Evolutionary conservation across 2,888 invertebrate species (phyloP).

Genomic region (Diarsia brunnea): DNA sequence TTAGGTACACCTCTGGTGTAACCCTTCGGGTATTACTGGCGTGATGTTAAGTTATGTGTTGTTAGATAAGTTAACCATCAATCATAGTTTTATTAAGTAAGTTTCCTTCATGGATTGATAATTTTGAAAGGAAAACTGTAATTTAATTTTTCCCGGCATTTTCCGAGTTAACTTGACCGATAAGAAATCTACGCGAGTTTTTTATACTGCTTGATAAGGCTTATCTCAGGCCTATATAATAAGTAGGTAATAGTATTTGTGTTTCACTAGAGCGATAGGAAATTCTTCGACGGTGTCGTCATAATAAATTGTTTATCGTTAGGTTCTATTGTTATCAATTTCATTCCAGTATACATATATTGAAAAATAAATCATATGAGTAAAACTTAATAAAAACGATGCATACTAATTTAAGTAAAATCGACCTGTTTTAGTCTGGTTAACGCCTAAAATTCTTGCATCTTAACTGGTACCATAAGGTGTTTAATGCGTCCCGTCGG

Average conservation of each 20-base stretch:
- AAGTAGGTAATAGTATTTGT: slow-evolving; percentile 37
- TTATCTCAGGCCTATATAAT: slow-evolving; percentile 38
- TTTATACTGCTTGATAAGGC: slow-evolving; percentile 26
- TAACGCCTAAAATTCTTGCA: not conserved
- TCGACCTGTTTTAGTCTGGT: not conserved
- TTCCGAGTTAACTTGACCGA: slow-evolving; percentile 53
- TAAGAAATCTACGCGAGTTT: slow-evolving; percentile 10
- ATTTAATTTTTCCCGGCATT: not conserved
- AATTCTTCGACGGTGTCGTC: slow-evolving; percentile 16
- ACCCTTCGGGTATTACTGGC: too few species aligned
- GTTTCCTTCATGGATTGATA: not conserved
- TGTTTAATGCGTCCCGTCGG: too few species aligned
- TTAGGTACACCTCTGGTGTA: too few species aligned
- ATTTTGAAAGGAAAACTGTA: slow-evolving; percentile 13
- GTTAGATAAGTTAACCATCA: not conserved
- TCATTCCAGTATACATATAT: not conserved
- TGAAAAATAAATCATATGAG: not conserved
- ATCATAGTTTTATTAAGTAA: not conserved
- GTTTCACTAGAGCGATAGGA: slow-evolving; percentile 28
- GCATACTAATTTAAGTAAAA: not conserved
- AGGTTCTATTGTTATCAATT: slow-evolving; percentile 14
- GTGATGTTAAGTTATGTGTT: too few species aligned
- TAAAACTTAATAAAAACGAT: not conserved
- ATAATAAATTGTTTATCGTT: slow-evolving; percentile 16
- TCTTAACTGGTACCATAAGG: too few species aligned